These are phyloP conservation scores for Dilophus febrilis DNA, from an alignment of 2,888 invertebrate species.

Conservation along the genomic window DNA sequence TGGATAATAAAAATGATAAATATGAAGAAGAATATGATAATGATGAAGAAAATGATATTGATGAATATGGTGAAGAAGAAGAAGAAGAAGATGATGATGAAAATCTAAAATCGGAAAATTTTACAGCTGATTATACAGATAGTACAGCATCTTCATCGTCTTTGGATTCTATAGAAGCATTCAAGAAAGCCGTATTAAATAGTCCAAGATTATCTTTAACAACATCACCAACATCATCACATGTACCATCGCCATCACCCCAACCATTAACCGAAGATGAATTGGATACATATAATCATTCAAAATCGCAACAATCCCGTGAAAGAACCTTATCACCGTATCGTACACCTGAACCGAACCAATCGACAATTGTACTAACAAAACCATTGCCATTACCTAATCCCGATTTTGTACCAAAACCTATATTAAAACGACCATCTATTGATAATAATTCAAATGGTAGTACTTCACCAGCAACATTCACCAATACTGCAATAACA, in stretches of 20 bases:
- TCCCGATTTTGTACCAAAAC: slow-evolving; percentile 59
- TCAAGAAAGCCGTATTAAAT: slow-evolving; percentile 14
- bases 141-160: slow-evolving; percentile 38
- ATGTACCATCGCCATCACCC: slow-evolving; percentile 7
- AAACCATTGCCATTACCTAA: slow-evolving; percentile 45
- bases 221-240: slow-evolving; percentile 8
- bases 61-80: not conserved
- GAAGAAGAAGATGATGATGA: too few species aligned
- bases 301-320: slow-evolving; percentile 34
- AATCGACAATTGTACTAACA: slow-evolving; percentile 39
- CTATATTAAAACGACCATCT: slow-evolving; percentile 49
- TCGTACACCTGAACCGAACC: slow-evolving; percentile 31
- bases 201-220: slow-evolving; percentile 22
- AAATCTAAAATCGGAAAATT: slow-evolving; percentile 17
- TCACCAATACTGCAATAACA: not conserved
- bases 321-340: slow-evolving; percentile 26
- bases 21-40: slow-evolving; percentile 16
- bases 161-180: slow-evolving; percentile 28
- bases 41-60: slow-evolving; percentile 14
- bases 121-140: slow-evolving; percentile 44
- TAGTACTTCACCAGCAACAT: too few species aligned
- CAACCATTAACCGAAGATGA: slow-evolving; percentile 30
- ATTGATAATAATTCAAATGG: slow-evolving; percentile 26
- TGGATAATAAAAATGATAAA: slow-evolving; percentile 17
- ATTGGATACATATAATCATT: slow-evolving; percentile 50